Base-by-base conservation (phyloP, 2,113 vertebrate genomes). In the Dromaius novaehollandiae region DNA sequence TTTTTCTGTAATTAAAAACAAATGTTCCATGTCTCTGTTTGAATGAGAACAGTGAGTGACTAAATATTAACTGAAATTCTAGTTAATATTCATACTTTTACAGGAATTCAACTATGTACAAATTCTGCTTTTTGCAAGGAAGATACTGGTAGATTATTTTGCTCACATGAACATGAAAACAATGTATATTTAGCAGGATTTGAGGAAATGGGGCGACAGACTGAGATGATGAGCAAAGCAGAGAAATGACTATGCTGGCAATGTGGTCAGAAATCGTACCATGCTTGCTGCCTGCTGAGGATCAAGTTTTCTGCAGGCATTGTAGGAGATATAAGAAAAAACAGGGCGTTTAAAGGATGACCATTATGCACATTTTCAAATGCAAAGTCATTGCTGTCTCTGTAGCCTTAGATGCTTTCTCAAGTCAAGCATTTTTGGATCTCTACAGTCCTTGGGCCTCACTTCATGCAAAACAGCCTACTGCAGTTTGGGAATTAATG, bases 401-500 rank as follows among this genome's bases (percentile, higher is more conserved):
- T 1, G 0, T 50, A 60, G n/a, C 12, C 48, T 63, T 56, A 1
- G 0, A 2, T 56, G 36, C 40, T 70, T 58, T 65, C n/a, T 77
- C 36, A 46, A 66, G 42, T 32, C 1, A 0, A 6, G 19, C 1
- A 3, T 25, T 30, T 50, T 81, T 71, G 58, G 12, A 92, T 65
- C 64, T 68, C 40, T 14, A 6, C 22, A 21, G 42, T 34, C 17
- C 56, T 44, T 58, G 11, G 34, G 17, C 21, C 34, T 77, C 11
- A 2, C 74, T 90, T 58, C 20, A 6, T 17, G 2, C 34, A 60
- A 80, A 70, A 20, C 5, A 2, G 3, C 26, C 17, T 32, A 30
- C 30, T 8, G 4, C 6, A n/a, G 2, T 40, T 75, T 65, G 36
- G 24, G 5, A 73, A 34, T 78, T 55, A 64, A 63, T 82, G 22